These are phyloP conservation scores for Rhagoletis zephyria DNA, from an alignment of 1,140 invertebrate genomes.

Conservation along the genomic window DNA sequence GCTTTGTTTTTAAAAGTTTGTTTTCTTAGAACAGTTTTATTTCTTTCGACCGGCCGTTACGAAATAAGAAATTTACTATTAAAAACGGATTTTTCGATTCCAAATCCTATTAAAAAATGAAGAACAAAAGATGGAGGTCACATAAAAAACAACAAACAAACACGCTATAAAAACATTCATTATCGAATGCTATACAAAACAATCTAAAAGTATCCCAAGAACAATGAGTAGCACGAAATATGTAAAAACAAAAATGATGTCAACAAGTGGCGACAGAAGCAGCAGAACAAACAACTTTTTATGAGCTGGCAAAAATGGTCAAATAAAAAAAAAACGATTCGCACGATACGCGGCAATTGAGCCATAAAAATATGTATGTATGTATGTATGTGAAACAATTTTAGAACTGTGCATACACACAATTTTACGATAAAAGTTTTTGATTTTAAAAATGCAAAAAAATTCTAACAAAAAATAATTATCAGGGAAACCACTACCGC, in stretches of 20 bases:
- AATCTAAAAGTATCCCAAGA: not conserved
- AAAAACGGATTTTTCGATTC: too few species aligned
- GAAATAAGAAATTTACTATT: too few species aligned
- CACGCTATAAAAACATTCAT: not conserved
- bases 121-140: not conserved
- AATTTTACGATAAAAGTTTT: too few species aligned
- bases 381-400: too few species aligned
- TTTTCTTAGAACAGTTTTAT: too few species aligned
- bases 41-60: too few species aligned
- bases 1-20: too few species aligned
- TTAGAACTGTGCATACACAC: too few species aligned
- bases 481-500: too few species aligned
- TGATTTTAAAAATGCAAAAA: too few species aligned
- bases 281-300: not conserved
- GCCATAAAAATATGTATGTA: not conserved
- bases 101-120: too few species aligned
- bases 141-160: not conserved
- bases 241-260: slow-evolving; percentile 12
- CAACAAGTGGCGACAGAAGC: not conserved
- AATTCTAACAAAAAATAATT: too few species aligned
- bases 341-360: not conserved
- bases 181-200: not conserved
- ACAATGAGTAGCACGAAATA: not conserved
- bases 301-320: not conserved
- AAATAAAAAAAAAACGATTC: not conserved